These are phyloP conservation scores for Teleiodes luculella DNA, from an alignment of 2,888 invertebrate species.

Conservation along the genomic window DNA sequence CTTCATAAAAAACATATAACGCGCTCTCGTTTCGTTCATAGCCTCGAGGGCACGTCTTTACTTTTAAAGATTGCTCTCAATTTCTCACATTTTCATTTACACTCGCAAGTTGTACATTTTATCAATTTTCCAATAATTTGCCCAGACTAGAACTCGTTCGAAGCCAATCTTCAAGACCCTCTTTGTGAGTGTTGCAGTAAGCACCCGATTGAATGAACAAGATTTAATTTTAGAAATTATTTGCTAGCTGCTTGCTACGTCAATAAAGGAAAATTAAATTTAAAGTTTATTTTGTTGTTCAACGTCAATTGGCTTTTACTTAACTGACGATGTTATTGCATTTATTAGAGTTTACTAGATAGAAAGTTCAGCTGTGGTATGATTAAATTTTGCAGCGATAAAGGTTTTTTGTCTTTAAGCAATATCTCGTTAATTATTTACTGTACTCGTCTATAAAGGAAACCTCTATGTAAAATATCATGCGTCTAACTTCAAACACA, in stretches of 20 bases:
- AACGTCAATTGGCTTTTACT: conserved; percentile 1
- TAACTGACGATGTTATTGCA: not conserved
- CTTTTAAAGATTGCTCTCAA: not conserved
- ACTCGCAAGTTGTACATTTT: conserved; percentile 1
- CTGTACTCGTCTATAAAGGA: too few species aligned
- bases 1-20: conserved; percentile 29
- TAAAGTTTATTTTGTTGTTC: not conserved
- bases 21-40: not conserved
- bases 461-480: too few species aligned
- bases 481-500: too few species aligned
- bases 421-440: too few species aligned
- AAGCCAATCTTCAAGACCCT: conserved; percentile 6
- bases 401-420: too few species aligned
- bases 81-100: conserved; percentile 1
- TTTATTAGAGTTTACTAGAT: too few species aligned
- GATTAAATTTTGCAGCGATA: too few species aligned
- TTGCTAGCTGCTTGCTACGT: conserved; percentile 6
- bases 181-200: conserved; percentile 5
- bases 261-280: conserved; percentile 8
- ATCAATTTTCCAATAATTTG: conserved; percentile 14
- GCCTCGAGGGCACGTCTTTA: not conserved
- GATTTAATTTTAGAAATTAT: conserved; percentile 9
- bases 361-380: too few species aligned
- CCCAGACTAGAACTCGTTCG: conserved; percentile 1
- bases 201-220: conserved; percentile 2